Conservation (phyloP, 2,113 vertebrate genomes). For the Osmerus eperlanus region DNA sequence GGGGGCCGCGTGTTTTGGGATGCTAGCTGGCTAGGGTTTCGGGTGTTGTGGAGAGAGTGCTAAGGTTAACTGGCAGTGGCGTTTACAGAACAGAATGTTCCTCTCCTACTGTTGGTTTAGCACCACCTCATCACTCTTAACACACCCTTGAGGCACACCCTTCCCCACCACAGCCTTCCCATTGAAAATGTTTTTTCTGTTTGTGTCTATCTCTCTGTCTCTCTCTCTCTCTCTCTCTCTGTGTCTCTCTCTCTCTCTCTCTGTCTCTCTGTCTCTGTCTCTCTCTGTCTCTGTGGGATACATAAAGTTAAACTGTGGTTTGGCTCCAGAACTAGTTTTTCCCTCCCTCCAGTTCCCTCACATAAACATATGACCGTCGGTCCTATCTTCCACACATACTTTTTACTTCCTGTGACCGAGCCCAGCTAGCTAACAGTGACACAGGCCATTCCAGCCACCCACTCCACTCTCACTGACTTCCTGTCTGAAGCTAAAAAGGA, state of each 20-base stretch:
- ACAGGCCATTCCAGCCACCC: slow-evolving; percentile 12
- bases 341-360: not conserved
- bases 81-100: not conserved
- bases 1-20: too few species aligned
- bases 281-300: not conserved
- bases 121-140: slow-evolving; percentile 12
- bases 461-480: slow-evolving; percentile 31
- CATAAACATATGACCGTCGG: too few species aligned
- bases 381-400: too few species aligned
- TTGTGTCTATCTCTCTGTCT: not conserved
- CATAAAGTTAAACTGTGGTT: not conserved
- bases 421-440: not conserved
- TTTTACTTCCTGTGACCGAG: too few species aligned
- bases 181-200: not conserved
- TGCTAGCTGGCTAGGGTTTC: not conserved
- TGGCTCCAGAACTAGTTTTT: not conserved
- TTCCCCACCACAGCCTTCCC: not conserved
- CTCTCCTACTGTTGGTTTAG: not conserved
- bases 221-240: too few species aligned
- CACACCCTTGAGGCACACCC: slow-evolving; percentile 31
- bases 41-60: not conserved
- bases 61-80: not conserved
- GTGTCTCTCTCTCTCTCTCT: not conserved
- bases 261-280: not conserved
- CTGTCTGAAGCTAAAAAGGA: slow-evolving; percentile 41